A percentile compares a stretch with the other conserved stretches of the same genome.
phyloP scores from a whole-genome alignment of 2,113 vertebrate species.

The Esox niger region DNA sequence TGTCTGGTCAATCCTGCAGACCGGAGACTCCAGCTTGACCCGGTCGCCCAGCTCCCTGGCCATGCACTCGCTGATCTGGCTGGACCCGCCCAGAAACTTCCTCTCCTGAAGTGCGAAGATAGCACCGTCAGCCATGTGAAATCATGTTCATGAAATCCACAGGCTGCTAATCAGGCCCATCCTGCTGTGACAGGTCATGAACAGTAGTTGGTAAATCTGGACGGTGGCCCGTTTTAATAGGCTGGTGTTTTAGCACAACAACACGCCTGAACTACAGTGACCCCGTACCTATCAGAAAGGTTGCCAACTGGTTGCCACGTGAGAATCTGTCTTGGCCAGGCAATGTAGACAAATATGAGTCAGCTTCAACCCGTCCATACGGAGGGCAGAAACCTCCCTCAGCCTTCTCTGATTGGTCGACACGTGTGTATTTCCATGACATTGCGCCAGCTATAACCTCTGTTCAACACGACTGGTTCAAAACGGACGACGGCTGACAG shows the following conservation, averaged over 20 bases:
- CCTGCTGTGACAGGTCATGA: not conserved
- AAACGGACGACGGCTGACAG: not conserved
- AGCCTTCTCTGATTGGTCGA: conserved; percentile 22
- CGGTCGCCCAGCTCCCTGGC: conserved; percentile 78
- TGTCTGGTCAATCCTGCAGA: conserved; percentile 81
- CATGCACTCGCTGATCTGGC: conserved; percentile 88
- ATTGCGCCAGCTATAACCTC: conserved; percentile 6
- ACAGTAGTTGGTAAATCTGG: not conserved
- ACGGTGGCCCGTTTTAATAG: not conserved
- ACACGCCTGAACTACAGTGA: not conserved
- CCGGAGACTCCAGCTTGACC: conserved; percentile 85
- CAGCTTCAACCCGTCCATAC: conserved; percentile 26
- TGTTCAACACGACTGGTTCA: not conserved
- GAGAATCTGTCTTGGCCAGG: conserved; percentile 20
- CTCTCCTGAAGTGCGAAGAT: conserved; percentile 78
- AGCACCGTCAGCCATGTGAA: not conserved
- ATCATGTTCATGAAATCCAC: not conserved
- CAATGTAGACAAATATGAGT: conserved; percentile 25
- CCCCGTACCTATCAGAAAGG: not conserved
- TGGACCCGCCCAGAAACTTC: conserved; percentile 90
- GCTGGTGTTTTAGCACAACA: not conserved
- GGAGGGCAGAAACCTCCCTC: conserved; percentile 21
- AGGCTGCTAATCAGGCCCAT: not conserved
- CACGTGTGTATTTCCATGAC: conserved; percentile 21
- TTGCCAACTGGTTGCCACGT: not conserved